phyloP scores from a whole-genome alignment of 2,113 vertebrate genomes.

The Nesospiza acunhae region DNA sequence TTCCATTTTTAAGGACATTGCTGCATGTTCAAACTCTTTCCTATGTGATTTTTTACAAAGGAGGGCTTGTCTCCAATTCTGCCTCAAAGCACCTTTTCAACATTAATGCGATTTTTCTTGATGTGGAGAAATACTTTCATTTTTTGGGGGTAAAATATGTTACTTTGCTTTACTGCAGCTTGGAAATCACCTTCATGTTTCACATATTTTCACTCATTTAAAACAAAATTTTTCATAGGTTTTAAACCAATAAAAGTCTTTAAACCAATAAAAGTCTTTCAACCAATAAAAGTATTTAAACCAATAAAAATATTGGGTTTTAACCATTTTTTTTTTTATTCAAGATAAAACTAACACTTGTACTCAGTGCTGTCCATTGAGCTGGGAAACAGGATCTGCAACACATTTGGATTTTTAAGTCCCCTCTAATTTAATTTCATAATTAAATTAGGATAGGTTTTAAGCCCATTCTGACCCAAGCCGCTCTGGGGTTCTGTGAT shows the following conservation, averaged over 20 bases:
- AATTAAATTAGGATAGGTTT: not conserved
- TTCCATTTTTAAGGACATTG: not conserved
- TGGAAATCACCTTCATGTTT: not conserved
- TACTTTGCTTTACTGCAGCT: not conserved
- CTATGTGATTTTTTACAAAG: not conserved
- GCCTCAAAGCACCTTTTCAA: not conserved
- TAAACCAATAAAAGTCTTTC: not conserved
- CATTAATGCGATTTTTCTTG: not conserved
- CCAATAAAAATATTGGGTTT: not conserved
- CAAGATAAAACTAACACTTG: not conserved
- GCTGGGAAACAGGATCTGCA: not conserved
- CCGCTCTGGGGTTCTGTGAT: not conserved
- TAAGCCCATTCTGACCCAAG: not conserved
- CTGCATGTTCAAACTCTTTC: not conserved
- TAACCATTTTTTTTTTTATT: not conserved
- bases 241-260: not conserved
- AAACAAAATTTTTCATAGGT: not conserved
- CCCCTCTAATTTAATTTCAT: not conserved
- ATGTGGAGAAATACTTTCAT: not conserved
- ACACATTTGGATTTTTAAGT: not conserved
- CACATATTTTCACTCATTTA: not conserved
- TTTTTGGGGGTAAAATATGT: not conserved
- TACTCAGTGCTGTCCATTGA: not conserved
- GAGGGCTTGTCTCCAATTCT: not conserved
- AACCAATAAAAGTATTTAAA: too few species aligned